Base-by-base conservation (phyloP, 2,797 vertebrate species). In the Novumbra hubbsi region DNA sequence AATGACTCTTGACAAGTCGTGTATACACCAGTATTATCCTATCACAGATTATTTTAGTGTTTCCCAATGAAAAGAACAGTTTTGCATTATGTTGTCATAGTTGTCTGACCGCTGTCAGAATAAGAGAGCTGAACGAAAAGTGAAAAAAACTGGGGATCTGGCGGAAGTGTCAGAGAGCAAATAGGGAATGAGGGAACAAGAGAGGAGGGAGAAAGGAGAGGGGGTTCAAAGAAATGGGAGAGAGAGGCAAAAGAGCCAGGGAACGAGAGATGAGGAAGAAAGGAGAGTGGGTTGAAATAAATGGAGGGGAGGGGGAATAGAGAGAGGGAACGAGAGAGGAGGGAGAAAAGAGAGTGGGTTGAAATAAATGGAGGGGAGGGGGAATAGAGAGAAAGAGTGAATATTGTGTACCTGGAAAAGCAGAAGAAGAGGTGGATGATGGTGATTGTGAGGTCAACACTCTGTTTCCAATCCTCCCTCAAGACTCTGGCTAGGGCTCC, bases 381-480 rank as follows among this genome's bases (percentile, higher is more conserved):
- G 11, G 12, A 45, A 11, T 11, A 45, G 41, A 45, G 11, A 45
- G 41, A 11, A 45, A 3, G 41, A 52, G 41, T 50, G 64, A 45
- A 45, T 63, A 21, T 27, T 60, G 55, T 60, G 12, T 89, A 97
- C 96, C 95, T 98, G 65, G 97, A 98, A 88, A 98, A 97, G 87
- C 96, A 98, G 87, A 97, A 97, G 86, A 98, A 99, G 83, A 98
- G 87, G 72, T 94, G 96, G 88, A 97, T 94, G 80, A 98, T 98
- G 82, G 96, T 97, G 68, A 96, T 98, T 79, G 96, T 95, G 87
- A 98, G 93, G 81, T 97, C 96, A 19, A 96, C 94, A 0, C 96
- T 98, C 84, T 95, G 95, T 85, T 97, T 98, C 96, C 95, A 98
- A 87, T 97, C 96, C 87, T 98, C 96, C 84, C 96, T 92, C 80